These are phyloP conservation scores for Pangasius krempfi DNA, from an alignment of 2,797 vertebrate species.

Conservation along the genomic window DNA sequence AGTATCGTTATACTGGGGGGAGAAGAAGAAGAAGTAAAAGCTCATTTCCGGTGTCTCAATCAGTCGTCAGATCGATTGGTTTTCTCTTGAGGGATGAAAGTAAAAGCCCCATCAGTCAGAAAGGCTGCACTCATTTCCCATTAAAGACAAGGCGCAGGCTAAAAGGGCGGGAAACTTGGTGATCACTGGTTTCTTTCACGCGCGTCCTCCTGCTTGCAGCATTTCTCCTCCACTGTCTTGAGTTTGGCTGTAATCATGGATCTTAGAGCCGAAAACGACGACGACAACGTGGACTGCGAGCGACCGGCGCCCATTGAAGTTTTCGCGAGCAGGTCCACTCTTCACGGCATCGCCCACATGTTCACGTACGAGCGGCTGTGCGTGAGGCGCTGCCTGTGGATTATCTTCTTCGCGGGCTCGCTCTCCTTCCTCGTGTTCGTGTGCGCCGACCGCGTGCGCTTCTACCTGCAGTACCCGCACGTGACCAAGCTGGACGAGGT, in stretches of 20 bases:
- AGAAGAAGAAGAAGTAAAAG: neutral
- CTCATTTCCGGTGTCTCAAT: slow-evolving; percentile 33
- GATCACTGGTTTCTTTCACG: neutral
- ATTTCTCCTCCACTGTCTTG: neutral
- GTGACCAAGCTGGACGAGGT: slow-evolving; percentile 98
- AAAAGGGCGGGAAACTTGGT: slow-evolving; percentile 27
- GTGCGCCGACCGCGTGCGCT: slow-evolving; percentile 92
- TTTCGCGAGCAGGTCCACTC: slow-evolving; percentile 96
- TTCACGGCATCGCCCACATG: slow-evolving; percentile 98
- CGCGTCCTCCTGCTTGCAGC: neutral
- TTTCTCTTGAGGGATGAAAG: slow-evolving; percentile 19
- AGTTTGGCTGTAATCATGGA: slow-evolving; percentile 77
- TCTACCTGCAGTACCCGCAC: slow-evolving; percentile 96
- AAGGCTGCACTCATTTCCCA: neutral
- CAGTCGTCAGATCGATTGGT: slow-evolving; percentile 18
- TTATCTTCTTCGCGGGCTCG: slow-evolving; percentile 91
- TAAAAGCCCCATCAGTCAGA: slow-evolving; percentile 13
- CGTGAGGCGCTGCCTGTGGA: slow-evolving; percentile 91
- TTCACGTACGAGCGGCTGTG: slow-evolving; percentile 94
- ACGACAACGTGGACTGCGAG: slow-evolving; percentile 86
- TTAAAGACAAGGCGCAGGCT: neutral
- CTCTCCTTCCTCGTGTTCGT: slow-evolving; percentile 86
- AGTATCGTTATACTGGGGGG: neutral
- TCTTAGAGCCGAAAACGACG: slow-evolving; percentile 89
- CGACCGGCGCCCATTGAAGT: slow-evolving; percentile 90